Percentiles rank a stretch among this genome's conserved stretches.
These are phyloP conservation scores for Porites evermanni DNA, from an alignment of 92 coral and sea anemone species.

Conservation along the genomic window DNA sequence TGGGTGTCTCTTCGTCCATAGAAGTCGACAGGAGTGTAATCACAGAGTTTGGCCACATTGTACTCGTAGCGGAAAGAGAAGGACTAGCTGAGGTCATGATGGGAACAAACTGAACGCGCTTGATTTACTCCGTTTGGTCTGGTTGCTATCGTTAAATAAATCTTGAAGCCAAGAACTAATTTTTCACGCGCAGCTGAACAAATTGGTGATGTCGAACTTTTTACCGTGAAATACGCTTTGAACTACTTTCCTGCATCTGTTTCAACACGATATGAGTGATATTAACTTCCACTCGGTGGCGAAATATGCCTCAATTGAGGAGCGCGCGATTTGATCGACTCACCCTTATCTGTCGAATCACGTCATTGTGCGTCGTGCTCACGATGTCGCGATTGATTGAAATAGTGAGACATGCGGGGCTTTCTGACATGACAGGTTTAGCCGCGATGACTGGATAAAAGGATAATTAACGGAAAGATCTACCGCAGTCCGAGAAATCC, in stretches of 20 bases:
- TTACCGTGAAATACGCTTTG: conserved; percentile 10
- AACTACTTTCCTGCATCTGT: conserved; percentile 39
- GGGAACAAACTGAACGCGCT: conserved; percentile 22
- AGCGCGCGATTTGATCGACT: conserved; percentile 27
- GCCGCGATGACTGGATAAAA: conserved; percentile 35
- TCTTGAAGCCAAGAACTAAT: conserved; percentile 38
- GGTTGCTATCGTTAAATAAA: conserved; percentile 31
- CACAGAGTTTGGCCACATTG: conserved; percentile 26
- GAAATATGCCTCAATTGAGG: conserved; percentile 33
- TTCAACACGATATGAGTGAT: conserved; percentile 63
- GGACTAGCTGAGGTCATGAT: conserved; percentile 46
- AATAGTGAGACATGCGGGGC: conserved; percentile 16
- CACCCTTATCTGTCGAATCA: conserved; percentile 46
- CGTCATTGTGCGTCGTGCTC: conserved; percentile 46
- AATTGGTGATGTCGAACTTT: conserved; percentile 30
- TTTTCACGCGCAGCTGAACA: conserved; percentile 32
- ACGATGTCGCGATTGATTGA: conserved; percentile 51
- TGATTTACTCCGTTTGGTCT: not conserved
- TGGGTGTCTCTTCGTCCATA: not conserved
- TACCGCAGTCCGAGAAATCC: conserved; percentile 31
- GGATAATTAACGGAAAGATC: conserved; percentile 28
- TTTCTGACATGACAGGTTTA: conserved; percentile 44
- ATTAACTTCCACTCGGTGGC: conserved; percentile 43
- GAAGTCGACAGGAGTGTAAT: not conserved
- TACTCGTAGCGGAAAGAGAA: conserved; percentile 15